Conservation (phyloP, 1,140 invertebrate species). For the Trichonephila clavata region DNA sequence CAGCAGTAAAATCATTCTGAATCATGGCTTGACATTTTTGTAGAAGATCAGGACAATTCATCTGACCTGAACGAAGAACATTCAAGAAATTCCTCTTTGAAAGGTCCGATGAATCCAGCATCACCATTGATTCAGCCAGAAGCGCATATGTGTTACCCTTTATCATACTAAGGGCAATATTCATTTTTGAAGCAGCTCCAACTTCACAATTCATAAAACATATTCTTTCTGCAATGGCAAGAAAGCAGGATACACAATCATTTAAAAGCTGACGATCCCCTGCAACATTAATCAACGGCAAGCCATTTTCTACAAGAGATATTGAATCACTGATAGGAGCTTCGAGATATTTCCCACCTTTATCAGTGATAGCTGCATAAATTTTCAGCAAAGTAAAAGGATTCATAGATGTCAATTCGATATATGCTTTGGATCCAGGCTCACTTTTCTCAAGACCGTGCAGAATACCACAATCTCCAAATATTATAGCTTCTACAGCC, state of each 20-base stretch:
- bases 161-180: slow-evolving; percentile 93
- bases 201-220: slow-evolving; percentile 93
- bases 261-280: slow-evolving; percentile 84
- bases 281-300: not conserved
- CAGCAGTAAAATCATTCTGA: too few species aligned
- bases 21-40: slow-evolving; percentile 84
- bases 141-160: slow-evolving; percentile 92
- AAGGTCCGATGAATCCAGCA: slow-evolving; percentile 94
- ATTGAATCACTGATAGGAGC: not conserved
- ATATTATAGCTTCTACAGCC: slow-evolving; percentile 87
- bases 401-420: slow-evolving; percentile 98
- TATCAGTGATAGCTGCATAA: slow-evolving; percentile 91
- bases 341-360: slow-evolving; percentile 95
- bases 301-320: not conserved
- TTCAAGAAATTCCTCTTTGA: slow-evolving; percentile 94
- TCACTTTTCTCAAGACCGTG: not conserved
- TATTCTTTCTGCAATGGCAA: slow-evolving; percentile 94
- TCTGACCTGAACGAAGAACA: slow-evolving; percentile 91
- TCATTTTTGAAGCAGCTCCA: slow-evolving; percentile 96
- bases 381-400: slow-evolving; percentile 96
- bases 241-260: slow-evolving; percentile 94
- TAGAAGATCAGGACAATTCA: slow-evolving; percentile 90
- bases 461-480: slow-evolving; percentile 4
- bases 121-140: slow-evolving; percentile 94
- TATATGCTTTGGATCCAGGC: slow-evolving; percentile 87